Conservation (phyloP, 1,140 invertebrate genomes). For the Zaprionus tsacasi region DNA sequence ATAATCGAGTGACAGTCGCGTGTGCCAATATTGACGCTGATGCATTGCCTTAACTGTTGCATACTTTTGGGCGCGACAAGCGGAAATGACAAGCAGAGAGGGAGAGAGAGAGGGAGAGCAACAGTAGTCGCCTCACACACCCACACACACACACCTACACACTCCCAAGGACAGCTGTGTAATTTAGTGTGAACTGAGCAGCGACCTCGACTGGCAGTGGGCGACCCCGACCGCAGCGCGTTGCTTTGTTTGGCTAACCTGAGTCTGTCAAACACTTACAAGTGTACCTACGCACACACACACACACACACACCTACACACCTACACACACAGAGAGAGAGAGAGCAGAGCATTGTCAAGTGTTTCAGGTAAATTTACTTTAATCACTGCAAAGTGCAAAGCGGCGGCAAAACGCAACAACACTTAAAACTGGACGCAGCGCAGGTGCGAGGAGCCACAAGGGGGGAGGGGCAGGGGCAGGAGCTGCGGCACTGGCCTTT, state of each 20-base stretch:
- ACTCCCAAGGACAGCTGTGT: conserved; percentile 1
- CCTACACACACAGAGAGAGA: background rate
- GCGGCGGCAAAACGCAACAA: conserved; percentile 69
- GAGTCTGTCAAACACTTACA: conserved; percentile 57
- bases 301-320: conserved; percentile 39
- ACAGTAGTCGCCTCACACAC: background rate
- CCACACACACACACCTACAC: background rate
- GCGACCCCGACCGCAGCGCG: conserved; percentile 12
- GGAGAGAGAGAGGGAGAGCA: background rate
- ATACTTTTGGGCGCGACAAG: conserved; percentile 51
- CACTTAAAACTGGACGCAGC: conserved; percentile 67
- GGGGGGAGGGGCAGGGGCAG: background rate
- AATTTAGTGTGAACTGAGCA: conserved; percentile 38
- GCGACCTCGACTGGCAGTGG: conserved; percentile 32
- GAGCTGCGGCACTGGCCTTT: conserved; percentile 64
- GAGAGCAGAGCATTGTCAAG: conserved; percentile 41
- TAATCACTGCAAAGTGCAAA: conserved; percentile 75
- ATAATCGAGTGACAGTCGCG: conserved; percentile 54
- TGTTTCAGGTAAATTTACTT: conserved; percentile 80
- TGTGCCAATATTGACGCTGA: conserved; percentile 69
- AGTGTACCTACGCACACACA: conserved; percentile 4
- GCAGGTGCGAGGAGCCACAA: background rate
- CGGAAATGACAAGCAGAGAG: conserved; percentile 69
- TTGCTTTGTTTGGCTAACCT: conserved; percentile 67
- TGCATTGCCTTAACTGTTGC: conserved; percentile 77